Evolutionary conservation across 1,140 invertebrate species (phyloP), one percentile per base, ranked within the genome.

Genomic region (Ceratina japonica): DNA sequence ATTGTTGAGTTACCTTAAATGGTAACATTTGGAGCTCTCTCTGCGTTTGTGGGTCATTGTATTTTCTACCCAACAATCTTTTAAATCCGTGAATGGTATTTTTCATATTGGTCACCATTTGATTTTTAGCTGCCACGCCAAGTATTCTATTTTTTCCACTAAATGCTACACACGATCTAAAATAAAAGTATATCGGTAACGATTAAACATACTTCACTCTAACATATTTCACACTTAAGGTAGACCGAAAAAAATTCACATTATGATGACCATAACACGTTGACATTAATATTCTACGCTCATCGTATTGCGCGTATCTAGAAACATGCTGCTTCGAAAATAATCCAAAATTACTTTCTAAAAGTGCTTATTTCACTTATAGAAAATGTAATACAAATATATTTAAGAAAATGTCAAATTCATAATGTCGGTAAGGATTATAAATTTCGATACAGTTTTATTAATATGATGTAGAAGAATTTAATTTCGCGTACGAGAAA

Each of bases 71-170:
- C 83, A 99, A 91, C 37, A 99, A 92, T 88, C 97, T 94, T 93
- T 99, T 99, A 89, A 99, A 98, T 68, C 96, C 96, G 93, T 96
- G 96, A 69, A 99, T 94, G 74, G 99, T 99, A 90, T 99, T 99
- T 91, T 98, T 98, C 94, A 99, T 96, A 90, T 99, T 99, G 82
- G 98, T 99, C 16, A 99, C 96, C 92, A 97, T 96, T 90, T 99
- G 98, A 90, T 99, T 99, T 91, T 99, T 99, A 37, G 98, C 98
- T 61, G 98, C 97, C 22, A 98, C 97, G 56, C 99, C 99, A 88
- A 99, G 94, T 85, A 97, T 96, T 86, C 99, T 95, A 87, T 96
- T 98, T 89, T 97, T 98, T 56, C 95, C 95, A 89, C 96, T 97
- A 92, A 99, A 98, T 37, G 98, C 98, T 18, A 99, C 97, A 93